Evolutionary conservation across 2,888 invertebrate genomes (phyloP).

Genomic region (Aphelenchoides bicaudatus): DNA sequence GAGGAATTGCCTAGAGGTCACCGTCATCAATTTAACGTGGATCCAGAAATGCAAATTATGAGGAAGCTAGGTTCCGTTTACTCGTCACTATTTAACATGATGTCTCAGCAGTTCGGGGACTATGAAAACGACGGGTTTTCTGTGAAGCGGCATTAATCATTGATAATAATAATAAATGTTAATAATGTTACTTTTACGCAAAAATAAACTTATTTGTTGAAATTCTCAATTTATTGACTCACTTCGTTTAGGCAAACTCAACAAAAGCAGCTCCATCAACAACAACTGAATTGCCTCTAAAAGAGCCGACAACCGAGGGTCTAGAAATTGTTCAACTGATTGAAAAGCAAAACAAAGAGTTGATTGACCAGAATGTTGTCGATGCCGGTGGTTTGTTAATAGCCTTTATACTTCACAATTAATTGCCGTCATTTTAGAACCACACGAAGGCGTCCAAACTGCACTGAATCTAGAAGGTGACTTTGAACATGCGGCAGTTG

Average conservation of each 20-base stretch:
- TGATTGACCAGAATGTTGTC: not conserved
- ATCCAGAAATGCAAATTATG: not conserved
- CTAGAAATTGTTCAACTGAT: slow-evolving; percentile 8
- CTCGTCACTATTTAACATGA: not conserved
- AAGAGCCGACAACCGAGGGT: not conserved
- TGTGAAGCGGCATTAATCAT: too few species aligned
- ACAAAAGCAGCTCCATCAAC: too few species aligned
- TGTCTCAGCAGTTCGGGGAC: not conserved
- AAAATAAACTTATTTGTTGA: too few species aligned
- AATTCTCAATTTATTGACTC: too few species aligned
- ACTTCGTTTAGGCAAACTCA: too few species aligned
- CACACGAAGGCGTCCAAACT: not conserved
- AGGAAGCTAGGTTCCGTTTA: not conserved
- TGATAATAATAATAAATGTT: too few species aligned
- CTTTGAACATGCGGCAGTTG: slow-evolving; percentile 27
- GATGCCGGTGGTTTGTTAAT: too few species aligned
- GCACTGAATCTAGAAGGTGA: slow-evolving; percentile 28
- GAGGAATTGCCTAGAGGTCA: not conserved
- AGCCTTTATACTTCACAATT: too few species aligned
- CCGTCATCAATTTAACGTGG: too few species aligned
- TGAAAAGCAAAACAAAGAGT: not conserved
- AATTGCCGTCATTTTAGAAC: not conserved
- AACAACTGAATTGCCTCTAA: too few species aligned
- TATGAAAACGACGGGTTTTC: not conserved
- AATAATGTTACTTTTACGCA: too few species aligned